phyloP scores from a whole-genome alignment of 2,888 invertebrate species.

The Merodon equestris region DNA sequence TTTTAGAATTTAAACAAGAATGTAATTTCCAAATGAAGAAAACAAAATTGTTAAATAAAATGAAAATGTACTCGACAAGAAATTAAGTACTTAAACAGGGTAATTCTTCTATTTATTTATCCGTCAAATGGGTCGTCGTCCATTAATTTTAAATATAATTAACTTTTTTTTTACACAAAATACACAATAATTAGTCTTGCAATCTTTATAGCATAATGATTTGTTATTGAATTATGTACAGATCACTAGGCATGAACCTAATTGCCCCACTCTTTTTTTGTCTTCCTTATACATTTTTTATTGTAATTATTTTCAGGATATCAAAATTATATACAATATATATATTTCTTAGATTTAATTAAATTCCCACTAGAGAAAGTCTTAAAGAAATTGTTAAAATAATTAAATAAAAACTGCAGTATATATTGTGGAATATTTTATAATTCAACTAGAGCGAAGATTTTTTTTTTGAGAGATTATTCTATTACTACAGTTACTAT shows the following conservation, averaged over 20 bases:
- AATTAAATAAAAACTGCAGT: too few relatives aligned
- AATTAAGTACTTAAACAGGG: constrained; percentile 59
- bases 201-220: too few relatives aligned
- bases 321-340: too few relatives aligned
- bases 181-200: constrained; percentile 15
- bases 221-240: too few relatives aligned
- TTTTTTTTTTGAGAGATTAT: too few relatives aligned
- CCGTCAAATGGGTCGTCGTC: constrained; percentile 7
- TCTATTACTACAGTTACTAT: too few relatives aligned
- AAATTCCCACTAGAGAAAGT: too few relatives aligned
- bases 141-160: constrained; percentile 43
- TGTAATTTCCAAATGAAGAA: background rate
- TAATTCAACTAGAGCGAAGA: too few relatives aligned
- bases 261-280: too few relatives aligned
- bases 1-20: constrained; percentile 8
- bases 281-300: background rate
- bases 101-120: constrained; percentile 41
- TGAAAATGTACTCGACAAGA: constrained; percentile 26
- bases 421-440: too few relatives aligned
- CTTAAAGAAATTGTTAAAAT: constrained; percentile 9
- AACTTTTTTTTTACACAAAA: constrained; percentile 15
- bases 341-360: too few relatives aligned
- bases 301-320: constrained; percentile 2
- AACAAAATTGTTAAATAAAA: background rate
- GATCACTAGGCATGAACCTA: too few relatives aligned